These are phyloP conservation scores for Anastrepha ludens DNA, from an alignment of 1,140 invertebrate species.

Conservation along the genomic window DNA sequence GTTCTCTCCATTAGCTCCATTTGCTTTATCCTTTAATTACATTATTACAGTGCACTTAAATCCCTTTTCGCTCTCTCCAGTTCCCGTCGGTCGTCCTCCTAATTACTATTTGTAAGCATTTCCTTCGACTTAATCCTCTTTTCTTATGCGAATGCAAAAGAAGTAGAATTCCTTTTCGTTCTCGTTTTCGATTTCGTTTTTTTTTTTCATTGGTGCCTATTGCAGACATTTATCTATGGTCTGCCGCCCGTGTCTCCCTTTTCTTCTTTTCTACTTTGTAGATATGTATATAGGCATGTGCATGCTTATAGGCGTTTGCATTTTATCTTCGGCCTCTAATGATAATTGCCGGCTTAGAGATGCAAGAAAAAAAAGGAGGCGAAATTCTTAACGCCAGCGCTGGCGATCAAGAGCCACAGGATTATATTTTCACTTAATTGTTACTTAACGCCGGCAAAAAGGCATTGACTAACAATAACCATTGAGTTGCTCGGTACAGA, in stretches of 20 bases:
- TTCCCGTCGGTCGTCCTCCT: neutral
- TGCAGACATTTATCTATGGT: slow-evolving; percentile 19
- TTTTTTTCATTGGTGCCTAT: neutral
- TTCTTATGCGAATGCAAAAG: neutral
- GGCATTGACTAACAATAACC: neutral
- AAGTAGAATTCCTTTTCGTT: neutral
- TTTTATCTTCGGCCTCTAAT: slow-evolving; percentile 39
- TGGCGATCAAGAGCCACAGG: slow-evolving; percentile 29
- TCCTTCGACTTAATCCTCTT: neutral
- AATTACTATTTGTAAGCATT: neutral
- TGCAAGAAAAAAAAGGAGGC: slow-evolving; percentile 13
- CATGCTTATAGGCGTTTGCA: slow-evolving; percentile 2
- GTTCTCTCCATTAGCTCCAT: neutral
- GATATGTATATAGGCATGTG: neutral
- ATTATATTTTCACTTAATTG: slow-evolving; percentile 52
- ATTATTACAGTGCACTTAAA: neutral
- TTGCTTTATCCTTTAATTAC: slow-evolving; percentile 40
- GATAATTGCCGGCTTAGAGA: slow-evolving; percentile 41
- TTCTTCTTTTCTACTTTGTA: neutral
- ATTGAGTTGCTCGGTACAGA: neutral
- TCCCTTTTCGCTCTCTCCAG: neutral
- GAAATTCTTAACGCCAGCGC: slow-evolving; percentile 20
- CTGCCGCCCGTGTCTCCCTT: neutral
- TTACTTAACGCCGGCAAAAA: slow-evolving; percentile 35
- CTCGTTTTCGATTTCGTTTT: neutral